Conservation (phyloP, 1,140 invertebrate genomes). For the Drosophila grimshawi region DNA sequence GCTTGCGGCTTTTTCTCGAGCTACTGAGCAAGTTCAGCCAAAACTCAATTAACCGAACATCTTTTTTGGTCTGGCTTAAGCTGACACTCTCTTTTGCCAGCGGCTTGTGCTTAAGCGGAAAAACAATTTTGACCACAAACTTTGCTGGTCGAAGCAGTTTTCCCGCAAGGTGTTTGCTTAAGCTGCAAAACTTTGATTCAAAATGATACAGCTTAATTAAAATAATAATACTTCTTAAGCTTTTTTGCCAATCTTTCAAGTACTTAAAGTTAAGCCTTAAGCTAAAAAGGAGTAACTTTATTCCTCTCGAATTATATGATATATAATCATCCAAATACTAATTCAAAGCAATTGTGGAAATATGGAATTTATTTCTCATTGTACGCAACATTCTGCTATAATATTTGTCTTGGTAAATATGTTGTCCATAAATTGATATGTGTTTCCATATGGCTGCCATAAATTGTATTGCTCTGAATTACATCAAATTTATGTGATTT, state of each 20-base stretch:
- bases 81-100: neutral
- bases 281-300: neutral
- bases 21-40: conserved; percentile 19
- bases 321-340: no score
- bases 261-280: neutral
- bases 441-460: neutral
- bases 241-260: neutral
- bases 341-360: neutral
- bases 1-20: conserved; percentile 41
- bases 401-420: neutral
- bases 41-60: conserved; percentile 62
- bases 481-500: neutral
- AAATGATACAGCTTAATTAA: neutral
- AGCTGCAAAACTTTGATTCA: neutral
- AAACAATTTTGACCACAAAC: neutral
- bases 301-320: no score
- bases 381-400: no score
- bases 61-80: neutral
- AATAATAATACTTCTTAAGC: neutral
- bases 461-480: conserved; percentile 1
- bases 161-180: neutral
- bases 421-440: neutral
- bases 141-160: neutral
- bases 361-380: neutral
- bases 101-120: neutral